phyloP scores from a whole-genome alignment of 2,888 invertebrate genomes.

The Palloptera scutellata region DNA sequence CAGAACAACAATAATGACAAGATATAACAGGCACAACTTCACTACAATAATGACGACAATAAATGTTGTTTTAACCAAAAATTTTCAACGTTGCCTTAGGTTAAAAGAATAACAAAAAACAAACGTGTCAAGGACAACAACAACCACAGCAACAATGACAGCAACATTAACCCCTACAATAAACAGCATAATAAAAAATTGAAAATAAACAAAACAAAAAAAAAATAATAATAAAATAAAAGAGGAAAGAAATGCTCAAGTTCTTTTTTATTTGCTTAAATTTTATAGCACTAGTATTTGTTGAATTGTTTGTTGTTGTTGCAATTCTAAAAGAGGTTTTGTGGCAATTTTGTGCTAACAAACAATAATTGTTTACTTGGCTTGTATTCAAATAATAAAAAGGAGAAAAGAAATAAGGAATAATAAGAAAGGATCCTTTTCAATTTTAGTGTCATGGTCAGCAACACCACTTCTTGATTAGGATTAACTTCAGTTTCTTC shows the following conservation, averaged over 20 bases:
- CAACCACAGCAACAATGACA: slow-evolving; percentile 23
- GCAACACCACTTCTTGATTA: no score
- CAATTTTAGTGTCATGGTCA: no score
- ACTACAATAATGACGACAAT: neutral
- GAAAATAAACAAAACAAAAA: slow-evolving; percentile 23
- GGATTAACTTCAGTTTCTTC: no score
- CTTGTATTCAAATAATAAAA: neutral
- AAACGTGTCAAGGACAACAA: slow-evolving; percentile 22
- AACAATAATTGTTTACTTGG: neutral
- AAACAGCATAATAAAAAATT: no score
- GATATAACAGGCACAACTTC: no score
- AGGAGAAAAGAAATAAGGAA: neutral
- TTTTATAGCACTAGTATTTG: slow-evolving; percentile 47
- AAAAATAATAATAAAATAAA: neutral
- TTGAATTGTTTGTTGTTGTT: no score
- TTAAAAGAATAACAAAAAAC: neutral
- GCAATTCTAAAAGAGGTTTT: no score
- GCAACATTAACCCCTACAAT: neutral
- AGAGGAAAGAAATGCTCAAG: slow-evolving; percentile 45
- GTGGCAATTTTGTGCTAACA: no score
- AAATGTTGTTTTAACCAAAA: slow-evolving; percentile 11
- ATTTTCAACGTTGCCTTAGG: neutral
- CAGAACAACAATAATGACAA: no score
- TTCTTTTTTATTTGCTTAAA: slow-evolving; percentile 55
- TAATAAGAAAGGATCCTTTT: neutral